phyloP scores from a whole-genome alignment of 2,797 vertebrate genomes.

The Sylvia borin region DNA sequence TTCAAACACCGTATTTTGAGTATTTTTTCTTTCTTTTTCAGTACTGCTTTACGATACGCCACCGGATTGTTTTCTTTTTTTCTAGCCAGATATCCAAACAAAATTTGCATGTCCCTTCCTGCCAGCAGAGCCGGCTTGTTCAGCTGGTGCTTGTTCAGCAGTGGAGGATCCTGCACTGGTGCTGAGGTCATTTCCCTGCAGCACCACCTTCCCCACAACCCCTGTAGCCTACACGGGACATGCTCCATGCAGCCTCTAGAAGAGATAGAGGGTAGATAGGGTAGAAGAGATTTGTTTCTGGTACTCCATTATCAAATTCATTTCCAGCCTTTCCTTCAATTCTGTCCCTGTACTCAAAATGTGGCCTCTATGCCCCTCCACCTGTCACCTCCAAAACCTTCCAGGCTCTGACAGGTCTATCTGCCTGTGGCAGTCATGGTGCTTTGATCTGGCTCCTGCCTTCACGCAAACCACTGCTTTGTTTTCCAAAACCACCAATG shows the following conservation, averaged over 20 bases:
- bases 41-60: not conserved
- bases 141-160: not conserved
- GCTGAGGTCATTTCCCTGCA: not conserved
- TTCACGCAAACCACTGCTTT: not conserved
- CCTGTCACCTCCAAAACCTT: not conserved
- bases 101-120: not conserved
- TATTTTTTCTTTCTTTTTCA: not conserved
- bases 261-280: no score
- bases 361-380: accelerated
- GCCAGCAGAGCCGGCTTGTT: not conserved
- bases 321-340: not conserved
- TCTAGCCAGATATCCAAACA: not conserved
- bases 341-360: not conserved
- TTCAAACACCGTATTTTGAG: not conserved
- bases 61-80: not conserved
- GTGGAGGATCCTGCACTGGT: not conserved
- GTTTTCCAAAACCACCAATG: not conserved
- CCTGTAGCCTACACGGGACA: not conserved
- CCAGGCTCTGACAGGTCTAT: not conserved
- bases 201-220: not conserved
- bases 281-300: not conserved
- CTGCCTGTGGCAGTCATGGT: not conserved
- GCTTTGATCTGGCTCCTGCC: not conserved
- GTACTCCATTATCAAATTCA: not conserved
- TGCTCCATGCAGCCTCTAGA: accelerated